These are phyloP conservation scores for Anisognathus igniventris DNA, from an alignment of 2,797 vertebrate genomes.

Conservation along the genomic window DNA sequence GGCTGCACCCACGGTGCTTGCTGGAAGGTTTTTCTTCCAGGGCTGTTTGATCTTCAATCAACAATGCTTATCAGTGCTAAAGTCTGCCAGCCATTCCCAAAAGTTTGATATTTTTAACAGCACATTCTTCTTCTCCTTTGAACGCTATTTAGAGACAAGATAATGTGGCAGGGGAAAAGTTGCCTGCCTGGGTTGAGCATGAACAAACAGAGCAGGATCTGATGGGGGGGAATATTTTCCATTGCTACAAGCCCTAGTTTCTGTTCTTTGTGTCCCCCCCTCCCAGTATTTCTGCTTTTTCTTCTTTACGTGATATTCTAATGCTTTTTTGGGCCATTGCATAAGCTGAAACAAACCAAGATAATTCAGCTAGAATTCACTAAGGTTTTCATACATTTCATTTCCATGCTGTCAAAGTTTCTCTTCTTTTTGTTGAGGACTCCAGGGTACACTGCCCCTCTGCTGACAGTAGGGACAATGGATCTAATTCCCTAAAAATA, in stretches of 20 bases:
- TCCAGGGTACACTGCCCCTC: neutral
- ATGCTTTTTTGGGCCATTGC: neutral
- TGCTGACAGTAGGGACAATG: neutral
- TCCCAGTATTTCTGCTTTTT: neutral
- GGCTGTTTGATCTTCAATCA: conserved; percentile 49
- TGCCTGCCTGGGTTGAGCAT: neutral
- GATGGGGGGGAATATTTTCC: neutral
- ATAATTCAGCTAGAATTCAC: neutral
- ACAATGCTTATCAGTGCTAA: neutral
- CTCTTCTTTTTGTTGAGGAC: neutral
- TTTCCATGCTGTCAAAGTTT: neutral
- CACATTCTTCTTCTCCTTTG: conserved; percentile 43
- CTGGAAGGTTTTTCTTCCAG: neutral
- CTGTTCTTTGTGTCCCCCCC: neutral
- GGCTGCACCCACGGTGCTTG: neutral
- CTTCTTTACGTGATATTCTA: neutral
- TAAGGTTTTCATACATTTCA: neutral
- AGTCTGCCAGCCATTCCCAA: conserved; percentile 29
- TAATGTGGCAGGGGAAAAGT: neutral
- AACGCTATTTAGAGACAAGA: conserved; percentile 30
- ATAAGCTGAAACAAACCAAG: neutral
- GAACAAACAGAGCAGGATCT: neutral
- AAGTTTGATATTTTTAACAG: conserved; percentile 55
- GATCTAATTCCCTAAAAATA: neutral
- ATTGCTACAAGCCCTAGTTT: neutral